Percentiles rank a stretch among this genome's conserved stretches.
Conservation (phyloP, 1,140 invertebrate genomes). For the Hirudo medicinalis region DNA sequence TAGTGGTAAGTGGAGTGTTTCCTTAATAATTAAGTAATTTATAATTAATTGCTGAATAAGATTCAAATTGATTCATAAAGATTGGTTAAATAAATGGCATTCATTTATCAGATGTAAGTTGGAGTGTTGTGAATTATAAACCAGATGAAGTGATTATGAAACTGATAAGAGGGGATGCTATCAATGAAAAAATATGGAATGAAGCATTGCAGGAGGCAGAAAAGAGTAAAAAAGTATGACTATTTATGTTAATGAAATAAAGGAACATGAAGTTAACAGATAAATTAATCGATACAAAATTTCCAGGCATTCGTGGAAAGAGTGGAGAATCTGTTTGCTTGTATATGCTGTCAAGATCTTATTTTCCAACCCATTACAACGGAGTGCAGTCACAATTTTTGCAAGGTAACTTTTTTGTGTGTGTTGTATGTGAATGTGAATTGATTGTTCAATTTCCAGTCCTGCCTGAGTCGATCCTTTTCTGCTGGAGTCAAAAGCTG, state of each 20-base stretch:
- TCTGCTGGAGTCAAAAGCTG: constrained; percentile 52
- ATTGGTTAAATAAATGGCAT: background rate
- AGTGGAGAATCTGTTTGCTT: constrained; percentile 56
- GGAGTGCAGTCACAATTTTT: constrained; percentile 62
- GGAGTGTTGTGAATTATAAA: constrained; percentile 39
- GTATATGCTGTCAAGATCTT: constrained; percentile 66
- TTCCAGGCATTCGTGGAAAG: constrained; percentile 52
- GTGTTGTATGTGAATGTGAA: background rate
- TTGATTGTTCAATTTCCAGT: constrained; percentile 29
- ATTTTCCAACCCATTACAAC: constrained; percentile 60
- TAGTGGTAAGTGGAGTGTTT: background rate
- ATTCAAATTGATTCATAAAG: background rate
- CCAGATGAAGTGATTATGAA: constrained; percentile 44
- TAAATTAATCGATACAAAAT: background rate
- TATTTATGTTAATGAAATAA: background rate
- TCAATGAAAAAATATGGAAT: constrained; percentile 56
- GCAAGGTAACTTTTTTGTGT: constrained; percentile 45
- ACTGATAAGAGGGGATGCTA: constrained; percentile 48
- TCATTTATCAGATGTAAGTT: constrained; percentile 27
- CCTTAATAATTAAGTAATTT: background rate
- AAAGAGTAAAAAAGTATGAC: constrained; percentile 33
- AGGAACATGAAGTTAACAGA: background rate
- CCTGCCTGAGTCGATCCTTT: constrained; percentile 57
- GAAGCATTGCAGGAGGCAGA: constrained; percentile 40
- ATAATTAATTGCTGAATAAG: background rate